phyloP scores from a whole-genome alignment of 2,113 vertebrate genomes.

The Centropus bengalensis region DNA sequence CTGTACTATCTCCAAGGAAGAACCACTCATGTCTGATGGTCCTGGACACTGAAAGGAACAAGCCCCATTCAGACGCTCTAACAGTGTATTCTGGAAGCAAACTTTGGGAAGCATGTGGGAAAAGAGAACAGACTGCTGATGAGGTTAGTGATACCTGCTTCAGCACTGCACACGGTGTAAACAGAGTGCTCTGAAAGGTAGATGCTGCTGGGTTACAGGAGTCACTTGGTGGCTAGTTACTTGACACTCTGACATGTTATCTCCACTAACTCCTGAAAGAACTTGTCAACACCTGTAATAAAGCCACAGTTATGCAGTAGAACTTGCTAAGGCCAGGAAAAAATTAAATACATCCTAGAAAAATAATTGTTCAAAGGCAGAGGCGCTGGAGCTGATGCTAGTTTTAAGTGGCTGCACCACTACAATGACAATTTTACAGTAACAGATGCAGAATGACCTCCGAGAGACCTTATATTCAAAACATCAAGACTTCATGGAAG shows the following conservation, averaged over 20 bases:
- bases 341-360: neutral
- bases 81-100: neutral
- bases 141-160: neutral
- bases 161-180: neutral
- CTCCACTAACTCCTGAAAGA: neutral
- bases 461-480: neutral
- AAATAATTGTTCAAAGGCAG: neutral
- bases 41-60: neutral
- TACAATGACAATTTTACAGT: neutral
- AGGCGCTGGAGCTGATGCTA: neutral
- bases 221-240: neutral
- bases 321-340: neutral
- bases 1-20: neutral
- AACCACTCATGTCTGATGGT: neutral
- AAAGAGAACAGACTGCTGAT: rapidly evolving
- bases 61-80: neutral
- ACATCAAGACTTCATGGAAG: neutral
- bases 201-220: neutral
- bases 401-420: neutral
- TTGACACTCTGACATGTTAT: neutral
- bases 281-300: neutral
- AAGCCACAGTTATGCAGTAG: rapidly evolving
- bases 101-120: rapidly evolving
- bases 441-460: neutral
- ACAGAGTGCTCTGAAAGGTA: neutral